Percentiles rank a stretch among this genome's conserved stretches.
These are phyloP conservation scores for Zoanthus gigantus DNA, from an alignment of 92 coral and sea anemone genomes.

Conservation along the genomic window DNA sequence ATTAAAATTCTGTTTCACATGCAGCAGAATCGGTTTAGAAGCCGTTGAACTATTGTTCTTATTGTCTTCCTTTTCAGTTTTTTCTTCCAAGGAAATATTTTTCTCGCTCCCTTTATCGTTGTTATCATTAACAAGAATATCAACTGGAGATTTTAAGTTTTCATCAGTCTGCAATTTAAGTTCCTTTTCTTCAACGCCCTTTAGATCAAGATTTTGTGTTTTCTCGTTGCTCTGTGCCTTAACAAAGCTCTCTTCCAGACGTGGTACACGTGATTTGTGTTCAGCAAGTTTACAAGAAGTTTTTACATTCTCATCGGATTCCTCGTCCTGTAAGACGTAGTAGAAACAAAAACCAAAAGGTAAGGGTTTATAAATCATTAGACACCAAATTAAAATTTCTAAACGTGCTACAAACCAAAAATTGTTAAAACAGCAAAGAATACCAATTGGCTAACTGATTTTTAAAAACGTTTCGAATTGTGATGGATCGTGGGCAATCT, in stretches of 20 bases:
- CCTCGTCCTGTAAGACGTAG: slow-evolving; percentile 60
- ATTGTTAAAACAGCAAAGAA: too few relatives aligned
- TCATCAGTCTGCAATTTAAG: background rate
- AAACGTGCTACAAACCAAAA: too few relatives aligned
- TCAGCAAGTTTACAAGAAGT: slow-evolving; percentile 4
- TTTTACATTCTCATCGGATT: slow-evolving; percentile 14
- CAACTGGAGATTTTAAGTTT: background rate
- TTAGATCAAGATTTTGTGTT: background rate
- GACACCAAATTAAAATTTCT: too few relatives aligned
- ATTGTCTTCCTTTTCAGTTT: background rate
- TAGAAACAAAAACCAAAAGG: background rate
- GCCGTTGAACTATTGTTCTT: background rate
- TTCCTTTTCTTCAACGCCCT: background rate
- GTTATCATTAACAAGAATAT: background rate
- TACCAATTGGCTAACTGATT: too few relatives aligned
- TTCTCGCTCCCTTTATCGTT: background rate
- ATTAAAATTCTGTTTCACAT: slow-evolving; percentile 86
- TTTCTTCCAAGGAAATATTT: background rate
- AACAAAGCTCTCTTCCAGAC: slow-evolving; percentile 79
- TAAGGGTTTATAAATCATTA: too few relatives aligned
- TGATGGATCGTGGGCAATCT: too few relatives aligned
- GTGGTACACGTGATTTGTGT: slow-evolving; percentile 54
- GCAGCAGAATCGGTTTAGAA: slow-evolving; percentile 39
- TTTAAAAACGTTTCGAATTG: too few relatives aligned
- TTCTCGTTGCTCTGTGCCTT: slow-evolving; percentile 48